Conservation (phyloP, 2,797 vertebrate species). For the Eospalax fontanierii region DNA sequence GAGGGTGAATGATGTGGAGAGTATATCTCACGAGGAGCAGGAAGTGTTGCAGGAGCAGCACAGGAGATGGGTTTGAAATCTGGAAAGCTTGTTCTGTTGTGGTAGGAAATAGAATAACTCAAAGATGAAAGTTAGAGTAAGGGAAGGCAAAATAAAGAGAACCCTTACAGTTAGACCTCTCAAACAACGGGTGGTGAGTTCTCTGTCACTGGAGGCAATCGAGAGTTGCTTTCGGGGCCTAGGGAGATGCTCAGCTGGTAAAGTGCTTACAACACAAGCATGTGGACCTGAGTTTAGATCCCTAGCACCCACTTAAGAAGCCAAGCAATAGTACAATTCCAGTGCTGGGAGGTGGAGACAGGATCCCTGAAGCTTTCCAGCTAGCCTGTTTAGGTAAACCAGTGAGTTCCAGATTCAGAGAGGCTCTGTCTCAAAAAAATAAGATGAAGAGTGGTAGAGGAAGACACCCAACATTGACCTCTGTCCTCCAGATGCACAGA, state of each 20-base stretch:
- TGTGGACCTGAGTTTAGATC: not conserved
- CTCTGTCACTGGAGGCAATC: not conserved
- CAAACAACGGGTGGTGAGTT: not conserved
- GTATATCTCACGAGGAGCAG: not conserved
- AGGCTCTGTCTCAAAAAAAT: not conserved
- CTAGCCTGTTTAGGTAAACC: not conserved
- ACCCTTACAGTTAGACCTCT: not conserved
- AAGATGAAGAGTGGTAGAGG: not conserved
- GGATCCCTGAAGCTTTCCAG: not conserved
- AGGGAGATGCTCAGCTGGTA: not conserved
- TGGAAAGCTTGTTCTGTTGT: not conserved
- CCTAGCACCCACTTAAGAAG: not conserved
- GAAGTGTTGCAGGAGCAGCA: not conserved
- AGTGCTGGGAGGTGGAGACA: not conserved
- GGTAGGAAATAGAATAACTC: not conserved
- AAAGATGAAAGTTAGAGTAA: not conserved
- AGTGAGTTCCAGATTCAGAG: not conserved
- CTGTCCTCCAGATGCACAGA: not conserved
- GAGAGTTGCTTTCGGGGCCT: not conserved
- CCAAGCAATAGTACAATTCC: not conserved
- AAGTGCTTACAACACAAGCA: not conserved
- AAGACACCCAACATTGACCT: not conserved
- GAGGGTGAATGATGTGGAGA: constrained; percentile 45
- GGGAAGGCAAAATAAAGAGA: not conserved
- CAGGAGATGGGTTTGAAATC: not conserved